Conservation (phyloP, 2,888 invertebrate genomes). For the Ctena decussata region DNA sequence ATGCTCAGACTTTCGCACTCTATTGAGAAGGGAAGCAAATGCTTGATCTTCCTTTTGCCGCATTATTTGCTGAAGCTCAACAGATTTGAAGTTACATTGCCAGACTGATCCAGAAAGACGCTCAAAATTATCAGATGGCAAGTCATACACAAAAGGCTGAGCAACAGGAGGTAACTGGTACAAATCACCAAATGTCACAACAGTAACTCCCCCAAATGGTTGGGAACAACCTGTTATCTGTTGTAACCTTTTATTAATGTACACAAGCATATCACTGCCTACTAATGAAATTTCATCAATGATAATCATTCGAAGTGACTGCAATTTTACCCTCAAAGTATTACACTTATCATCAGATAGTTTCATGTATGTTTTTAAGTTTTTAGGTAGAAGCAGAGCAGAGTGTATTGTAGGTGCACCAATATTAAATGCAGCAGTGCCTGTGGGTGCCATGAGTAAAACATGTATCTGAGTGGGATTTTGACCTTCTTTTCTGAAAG, state of each 20-base stretch:
- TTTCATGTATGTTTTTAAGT: constrained; percentile 2
- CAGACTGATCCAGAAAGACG: constrained; percentile 11
- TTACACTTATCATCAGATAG: constrained; percentile 25
- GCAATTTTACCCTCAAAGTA: neutral
- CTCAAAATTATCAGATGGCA: neutral
- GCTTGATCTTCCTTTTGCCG: neutral
- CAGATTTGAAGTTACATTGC: constrained; percentile 11
- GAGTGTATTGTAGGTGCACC: constrained; percentile 31
- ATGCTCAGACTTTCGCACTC: neutral
- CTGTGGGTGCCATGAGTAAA: constrained; percentile 36
- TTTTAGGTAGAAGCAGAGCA: neutral
- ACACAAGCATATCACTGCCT: constrained; percentile 9
- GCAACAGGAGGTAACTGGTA: constrained; percentile 31
- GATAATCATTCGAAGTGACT: neutral
- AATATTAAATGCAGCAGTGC: constrained; percentile 47
- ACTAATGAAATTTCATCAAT: constrained; percentile 55
- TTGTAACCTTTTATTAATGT: constrained; percentile 11
- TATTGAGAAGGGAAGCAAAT: neutral
- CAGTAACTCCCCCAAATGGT: constrained; percentile 23
- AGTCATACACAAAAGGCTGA: neutral
- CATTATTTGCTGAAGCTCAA: constrained; percentile 20
- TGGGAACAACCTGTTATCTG: neutral
- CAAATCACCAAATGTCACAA: constrained; percentile 33
- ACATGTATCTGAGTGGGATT: constrained; percentile 18
- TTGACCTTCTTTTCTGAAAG: constrained; percentile 24